Percentiles rank a stretch among this genome's conserved stretches.
phyloP scores from a whole-genome alignment of 2,888 invertebrate species.

The Lomographa bimaculata region DNA sequence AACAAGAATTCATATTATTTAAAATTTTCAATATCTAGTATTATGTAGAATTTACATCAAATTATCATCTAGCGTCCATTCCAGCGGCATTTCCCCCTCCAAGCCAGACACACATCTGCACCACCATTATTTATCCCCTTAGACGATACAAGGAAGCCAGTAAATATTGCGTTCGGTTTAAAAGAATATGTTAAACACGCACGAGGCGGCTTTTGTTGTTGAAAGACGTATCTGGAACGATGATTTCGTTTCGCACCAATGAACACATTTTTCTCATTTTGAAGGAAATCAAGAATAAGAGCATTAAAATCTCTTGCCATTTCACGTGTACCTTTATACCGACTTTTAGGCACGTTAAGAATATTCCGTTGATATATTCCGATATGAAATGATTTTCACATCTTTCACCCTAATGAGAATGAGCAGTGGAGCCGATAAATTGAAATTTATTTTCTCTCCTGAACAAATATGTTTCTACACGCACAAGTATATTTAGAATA shows the following conservation, averaged over 20 bases:
- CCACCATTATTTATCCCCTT: constrained; percentile 68
- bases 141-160: constrained; percentile 62
- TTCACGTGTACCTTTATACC: constrained; percentile 56
- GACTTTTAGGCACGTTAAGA: constrained; percentile 49
- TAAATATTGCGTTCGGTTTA: constrained; percentile 65
- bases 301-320: constrained; percentile 64
- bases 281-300: constrained; percentile 64
- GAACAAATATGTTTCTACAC: constrained; percentile 45
- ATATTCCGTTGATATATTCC: constrained; percentile 57
- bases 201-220: constrained; percentile 66
- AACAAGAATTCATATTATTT: too few relatives aligned
- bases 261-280: constrained; percentile 73
- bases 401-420: constrained; percentile 67
- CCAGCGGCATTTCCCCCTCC: constrained; percentile 46
- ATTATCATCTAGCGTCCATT: constrained; percentile 52
- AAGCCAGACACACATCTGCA: constrained; percentile 54
- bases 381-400: constrained; percentile 62
- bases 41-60: constrained; percentile 49
- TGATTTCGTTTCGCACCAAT: constrained; percentile 73
- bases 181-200: constrained; percentile 73
- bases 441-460: constrained; percentile 66
- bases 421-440: constrained; percentile 64
- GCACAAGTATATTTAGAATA: constrained; percentile 62
- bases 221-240: constrained; percentile 69
- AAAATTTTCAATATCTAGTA: too few relatives aligned